phyloP scores from a whole-genome alignment of 37 sponge, comb jelly and placozoan species.

The Cladorhizidae sp. region DNA sequence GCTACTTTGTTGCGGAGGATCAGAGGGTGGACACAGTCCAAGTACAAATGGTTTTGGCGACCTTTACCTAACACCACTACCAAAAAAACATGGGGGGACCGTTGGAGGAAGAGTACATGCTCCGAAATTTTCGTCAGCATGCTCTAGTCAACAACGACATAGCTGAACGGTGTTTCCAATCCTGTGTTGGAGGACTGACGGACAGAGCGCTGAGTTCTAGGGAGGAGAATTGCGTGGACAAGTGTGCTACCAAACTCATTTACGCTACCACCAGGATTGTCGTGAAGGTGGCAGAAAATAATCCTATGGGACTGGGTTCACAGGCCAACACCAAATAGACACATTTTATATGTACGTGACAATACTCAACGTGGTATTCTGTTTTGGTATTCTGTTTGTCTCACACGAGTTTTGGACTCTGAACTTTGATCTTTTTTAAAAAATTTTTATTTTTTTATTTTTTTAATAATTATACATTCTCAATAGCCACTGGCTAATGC shows the following conservation, averaged over 20 bases:
- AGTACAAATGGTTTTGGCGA: no score
- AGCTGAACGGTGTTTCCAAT: conserved; percentile 25
- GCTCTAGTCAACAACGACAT: conserved; percentile 28
- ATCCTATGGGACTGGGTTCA: conserved; percentile 29
- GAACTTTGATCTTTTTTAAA: background rate
- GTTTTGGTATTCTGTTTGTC: no score
- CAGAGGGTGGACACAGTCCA: no score
- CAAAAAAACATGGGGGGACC: background rate
- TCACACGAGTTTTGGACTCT: no score
- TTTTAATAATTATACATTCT: no score
- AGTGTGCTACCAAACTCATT: conserved; percentile 31
- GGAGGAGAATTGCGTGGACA: conserved; percentile 23
- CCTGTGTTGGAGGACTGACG: background rate
- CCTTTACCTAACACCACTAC: no score
- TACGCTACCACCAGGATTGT: conserved; percentile 23
- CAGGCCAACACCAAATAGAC: no score
- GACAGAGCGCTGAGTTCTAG: conserved; percentile 3
- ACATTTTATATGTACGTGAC: no score
- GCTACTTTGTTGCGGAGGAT: no score
- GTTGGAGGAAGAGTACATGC: conserved; percentile 27
- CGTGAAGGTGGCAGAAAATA: conserved; percentile 11
- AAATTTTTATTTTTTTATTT: no score
- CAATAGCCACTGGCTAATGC: no score
- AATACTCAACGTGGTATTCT: no score
- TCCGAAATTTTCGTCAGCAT: conserved; percentile 28